Base-by-base conservation (phyloP, 2,797 vertebrate genomes). In the Molossus molossus region DNA sequence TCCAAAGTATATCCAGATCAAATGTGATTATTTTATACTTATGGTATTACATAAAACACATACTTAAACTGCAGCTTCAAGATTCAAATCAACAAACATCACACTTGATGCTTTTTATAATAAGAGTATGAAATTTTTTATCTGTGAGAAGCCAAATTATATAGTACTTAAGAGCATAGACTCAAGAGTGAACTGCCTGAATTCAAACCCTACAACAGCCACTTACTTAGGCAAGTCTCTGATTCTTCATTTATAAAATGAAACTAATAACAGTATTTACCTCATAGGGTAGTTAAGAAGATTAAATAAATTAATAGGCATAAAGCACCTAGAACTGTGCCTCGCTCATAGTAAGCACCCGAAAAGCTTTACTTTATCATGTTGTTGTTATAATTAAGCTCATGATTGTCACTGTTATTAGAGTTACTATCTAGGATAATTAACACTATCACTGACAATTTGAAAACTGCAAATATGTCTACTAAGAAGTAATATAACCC, bases 181-280 rank as follows among this genome's bases (percentile, higher is more conserved):
- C 55, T 80, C 29, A 17, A 91, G n/a, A 93, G 62, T 25, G 13
- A 90, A 89, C 9, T 23, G 50, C 33, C 40, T 92, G 27, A 58
- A 83, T 81, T 96, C 37, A 90, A 95, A 84, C 75, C 14, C 77
- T 23, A 62, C 1, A 25, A 70, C 45, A 86, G 57, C 12, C 65
- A 65, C 27, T 67, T 94, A 76, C 21, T 53, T 91, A 33, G 27
- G 14, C 73, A 88, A 92, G 73, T 75, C 60, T 91, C 79, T 60
- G 45, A 94, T 45, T 94, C 45, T 29, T 96, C 69, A 91, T 50
- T 70, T 89, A 77, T 84, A 82, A 94, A 94, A 93, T 75, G 20
- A 8, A 4, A n/a, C 15, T 18, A 64, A 62, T 58, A 70, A 76
- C 0, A 83, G n/a, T 60, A 55, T 80, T 40, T 83, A 88, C 37